These are phyloP conservation scores for Momotus momota DNA, from an alignment of 2,797 vertebrate species.

Conservation along the genomic window DNA sequence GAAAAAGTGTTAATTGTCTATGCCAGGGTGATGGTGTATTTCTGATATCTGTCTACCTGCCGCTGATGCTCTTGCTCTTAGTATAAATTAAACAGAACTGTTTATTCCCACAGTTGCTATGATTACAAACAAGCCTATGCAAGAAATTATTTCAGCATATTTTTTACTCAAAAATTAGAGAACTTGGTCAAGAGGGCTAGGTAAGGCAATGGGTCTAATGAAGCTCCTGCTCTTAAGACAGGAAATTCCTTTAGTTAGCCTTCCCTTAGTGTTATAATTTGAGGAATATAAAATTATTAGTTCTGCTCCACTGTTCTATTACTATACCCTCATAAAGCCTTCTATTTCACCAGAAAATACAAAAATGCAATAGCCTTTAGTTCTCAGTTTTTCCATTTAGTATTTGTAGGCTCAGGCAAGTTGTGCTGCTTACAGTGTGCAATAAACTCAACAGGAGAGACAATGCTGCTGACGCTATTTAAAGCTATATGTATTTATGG, in stretches of 20 bases:
- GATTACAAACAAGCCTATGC: not conserved
- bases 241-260: not conserved
- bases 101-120: conserved; percentile 3
- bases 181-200: not conserved
- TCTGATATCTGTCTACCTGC: not conserved
- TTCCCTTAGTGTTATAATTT: not conserved
- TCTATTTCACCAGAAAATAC: not conserved
- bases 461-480: not conserved
- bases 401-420: not conserved
- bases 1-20: conserved; percentile 25
- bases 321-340: not conserved
- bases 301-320: not conserved
- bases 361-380: not conserved
- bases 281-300: not conserved
- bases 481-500: not conserved
- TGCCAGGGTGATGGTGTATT: not conserved
- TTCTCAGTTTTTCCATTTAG: not conserved
- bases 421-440: not conserved
- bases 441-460: not conserved
- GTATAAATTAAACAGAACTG: not conserved
- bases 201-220: not conserved
- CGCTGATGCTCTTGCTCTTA: not conserved
- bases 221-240: not conserved
- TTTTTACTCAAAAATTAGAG: conserved; percentile 26
- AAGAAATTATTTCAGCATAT: not conserved